Conservation (phyloP, 1,140 invertebrate genomes). For the Drosophila nasuta region DNA sequence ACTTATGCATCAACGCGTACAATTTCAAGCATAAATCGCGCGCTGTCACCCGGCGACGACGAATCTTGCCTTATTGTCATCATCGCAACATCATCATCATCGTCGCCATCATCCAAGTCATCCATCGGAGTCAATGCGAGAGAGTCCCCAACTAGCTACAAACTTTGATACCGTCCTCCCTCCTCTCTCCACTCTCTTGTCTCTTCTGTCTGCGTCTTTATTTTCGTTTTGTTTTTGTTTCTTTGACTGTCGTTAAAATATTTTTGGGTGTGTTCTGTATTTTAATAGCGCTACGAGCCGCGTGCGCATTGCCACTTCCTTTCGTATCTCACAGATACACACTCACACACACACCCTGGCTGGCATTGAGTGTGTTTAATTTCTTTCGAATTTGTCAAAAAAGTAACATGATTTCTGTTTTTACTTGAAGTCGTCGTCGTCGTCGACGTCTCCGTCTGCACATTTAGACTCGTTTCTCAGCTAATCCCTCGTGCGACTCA, state of each 20-base stretch:
- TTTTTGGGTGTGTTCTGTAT: conserved; percentile 83
- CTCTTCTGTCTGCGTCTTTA: conserved; percentile 9
- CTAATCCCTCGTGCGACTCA: conserved; percentile 75
- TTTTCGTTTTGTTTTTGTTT: conserved; percentile 48
- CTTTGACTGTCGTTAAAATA: conserved; percentile 73
- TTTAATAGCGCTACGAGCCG: conserved; percentile 75
- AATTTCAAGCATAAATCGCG: conserved; percentile 76
- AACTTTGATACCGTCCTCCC: conserved; percentile 19
- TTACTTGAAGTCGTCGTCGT: conserved; percentile 58
- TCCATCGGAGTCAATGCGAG: conserved; percentile 35
- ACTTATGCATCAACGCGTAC: conserved; percentile 82
- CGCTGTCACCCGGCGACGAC: conserved; percentile 64
- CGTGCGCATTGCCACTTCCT: conserved; percentile 75
- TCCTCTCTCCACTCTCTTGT: neutral
- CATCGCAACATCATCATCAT: conserved; percentile 30
- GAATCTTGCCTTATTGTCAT: conserved; percentile 64
- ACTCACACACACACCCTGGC: conserved; percentile 7
- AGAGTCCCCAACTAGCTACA: conserved; percentile 29
- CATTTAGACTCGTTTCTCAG: conserved; percentile 60
- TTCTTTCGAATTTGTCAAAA: conserved; percentile 81
- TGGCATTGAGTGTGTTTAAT: conserved; percentile 66
- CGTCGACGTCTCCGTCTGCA: neutral
- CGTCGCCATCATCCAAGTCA: conserved; percentile 24
- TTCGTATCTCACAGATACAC: conserved; percentile 55
- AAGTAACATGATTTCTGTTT: conserved; percentile 82